Conservation (phyloP, 2,797 vertebrate species). For the Psittacula derbiana region DNA sequence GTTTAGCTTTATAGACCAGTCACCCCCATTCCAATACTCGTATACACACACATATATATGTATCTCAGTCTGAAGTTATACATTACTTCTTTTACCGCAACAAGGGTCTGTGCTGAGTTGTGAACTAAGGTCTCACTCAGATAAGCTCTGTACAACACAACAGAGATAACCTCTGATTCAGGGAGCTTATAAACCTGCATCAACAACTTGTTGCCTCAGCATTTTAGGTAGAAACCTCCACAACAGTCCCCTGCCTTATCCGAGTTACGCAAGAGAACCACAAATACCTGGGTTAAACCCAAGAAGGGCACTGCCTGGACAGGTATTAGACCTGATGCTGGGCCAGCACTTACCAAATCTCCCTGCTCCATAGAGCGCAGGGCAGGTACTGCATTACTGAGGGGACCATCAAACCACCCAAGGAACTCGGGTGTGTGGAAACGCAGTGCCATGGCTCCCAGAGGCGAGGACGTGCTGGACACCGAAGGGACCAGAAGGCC, state of each 20-base stretch:
- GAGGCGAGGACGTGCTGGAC: background rate
- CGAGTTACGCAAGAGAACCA: background rate
- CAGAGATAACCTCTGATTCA: background rate
- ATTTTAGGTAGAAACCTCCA: background rate
- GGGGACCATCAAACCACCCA: background rate
- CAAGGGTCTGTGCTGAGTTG: background rate
- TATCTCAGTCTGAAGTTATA: background rate
- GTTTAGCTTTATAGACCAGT: background rate
- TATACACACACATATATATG: rapidly evolving
- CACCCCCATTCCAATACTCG: background rate
- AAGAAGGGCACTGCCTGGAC: background rate
- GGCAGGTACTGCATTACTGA: background rate
- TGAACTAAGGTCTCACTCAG: background rate
- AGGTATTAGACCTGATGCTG: background rate
- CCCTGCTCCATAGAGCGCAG: rapidly evolving
- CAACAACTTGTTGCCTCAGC: background rate
- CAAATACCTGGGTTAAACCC: background rate
- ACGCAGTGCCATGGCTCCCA: rapidly evolving
- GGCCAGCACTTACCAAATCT: background rate
- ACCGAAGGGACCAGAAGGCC: background rate
- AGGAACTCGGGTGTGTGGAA: background rate
- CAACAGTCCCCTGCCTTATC: background rate
- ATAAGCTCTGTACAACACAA: background rate
- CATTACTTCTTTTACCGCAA: background rate
- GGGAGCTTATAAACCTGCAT: background rate